Evolutionary conservation across 1,140 invertebrate species (phyloP).

Genomic region (Meloidogyne exigua): DNA sequence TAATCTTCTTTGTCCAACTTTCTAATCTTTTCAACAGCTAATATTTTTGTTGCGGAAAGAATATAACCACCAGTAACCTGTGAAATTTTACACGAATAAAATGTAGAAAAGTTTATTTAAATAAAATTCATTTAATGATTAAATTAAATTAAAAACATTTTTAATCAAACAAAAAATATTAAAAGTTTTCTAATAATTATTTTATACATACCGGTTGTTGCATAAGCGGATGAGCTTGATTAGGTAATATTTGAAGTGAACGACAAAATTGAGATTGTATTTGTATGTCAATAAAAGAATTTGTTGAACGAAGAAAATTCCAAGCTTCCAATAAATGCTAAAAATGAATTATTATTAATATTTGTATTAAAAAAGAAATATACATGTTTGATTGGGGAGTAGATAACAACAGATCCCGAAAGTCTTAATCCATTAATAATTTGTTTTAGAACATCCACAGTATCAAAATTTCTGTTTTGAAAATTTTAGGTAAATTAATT

Average conservation of each 20-base stretch:
- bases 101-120: neutral
- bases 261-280: constrained; percentile 36
- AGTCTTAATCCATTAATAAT: constrained; percentile 31
- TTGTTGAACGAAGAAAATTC: constrained; percentile 32
- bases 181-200: neutral
- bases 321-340: constrained; percentile 31
- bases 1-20: neutral
- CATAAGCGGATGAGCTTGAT: constrained; percentile 40
- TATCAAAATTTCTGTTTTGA: constrained; percentile 13
- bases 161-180: too few species aligned
- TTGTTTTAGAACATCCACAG: constrained; percentile 28
- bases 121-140: too few species aligned
- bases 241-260: constrained; percentile 32
- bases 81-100: neutral
- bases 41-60: constrained; percentile 19
- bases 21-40: neutral
- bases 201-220: constrained; percentile 27
- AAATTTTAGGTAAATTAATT: neutral
- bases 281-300: constrained; percentile 30
- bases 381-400: constrained; percentile 37
- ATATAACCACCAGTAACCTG: constrained; percentile 26
- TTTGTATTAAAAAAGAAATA: neutral
- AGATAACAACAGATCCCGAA: constrained; percentile 38
- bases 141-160: too few species aligned
- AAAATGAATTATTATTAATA: constrained; percentile 16